phyloP scores from a whole-genome alignment of 2,797 vertebrate genomes.

The Sebastolobus altivelis region DNA sequence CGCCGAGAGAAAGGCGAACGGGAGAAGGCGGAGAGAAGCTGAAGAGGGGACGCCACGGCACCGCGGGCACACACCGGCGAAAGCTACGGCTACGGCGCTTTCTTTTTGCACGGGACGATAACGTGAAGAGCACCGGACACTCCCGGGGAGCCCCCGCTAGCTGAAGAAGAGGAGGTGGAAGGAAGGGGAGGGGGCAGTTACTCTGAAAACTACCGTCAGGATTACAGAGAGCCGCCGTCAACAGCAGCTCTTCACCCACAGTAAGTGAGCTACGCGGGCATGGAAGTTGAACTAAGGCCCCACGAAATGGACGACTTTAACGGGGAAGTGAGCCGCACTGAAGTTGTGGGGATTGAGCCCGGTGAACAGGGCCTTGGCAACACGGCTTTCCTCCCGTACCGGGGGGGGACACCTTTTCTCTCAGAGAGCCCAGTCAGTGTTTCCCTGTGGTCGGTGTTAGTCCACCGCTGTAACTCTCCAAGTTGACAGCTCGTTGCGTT shows the following conservation, averaged over 20 bases:
- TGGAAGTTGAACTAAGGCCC: constrained; percentile 86
- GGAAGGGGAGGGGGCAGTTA: constrained; percentile 77
- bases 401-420: constrained; percentile 63
- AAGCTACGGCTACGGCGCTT: constrained; percentile 72
- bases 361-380: constrained; percentile 74
- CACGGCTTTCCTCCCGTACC: constrained; percentile 60
- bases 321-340: constrained; percentile 79
- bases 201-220: constrained; percentile 84
- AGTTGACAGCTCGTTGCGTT: constrained; percentile 82
- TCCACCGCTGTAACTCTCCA: constrained; percentile 76
- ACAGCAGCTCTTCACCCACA: constrained; percentile 80
- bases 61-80: constrained; percentile 82
- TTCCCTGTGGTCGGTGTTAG: constrained; percentile 61
- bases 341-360: constrained; percentile 81
- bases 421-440: constrained; percentile 47
- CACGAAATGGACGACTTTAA: constrained; percentile 85
- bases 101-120: constrained; percentile 71
- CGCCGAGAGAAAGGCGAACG: constrained; percentile 86
- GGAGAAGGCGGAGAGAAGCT: constrained; percentile 85
- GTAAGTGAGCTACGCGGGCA: constrained; percentile 87
- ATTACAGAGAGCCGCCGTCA: constrained; percentile 74
- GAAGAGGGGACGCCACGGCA: constrained; percentile 81
- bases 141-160: constrained; percentile 66
- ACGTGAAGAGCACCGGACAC: constrained; percentile 72
- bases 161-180: constrained; percentile 70